phyloP scores from a whole-genome alignment of 2,113 vertebrate species.

The Cichladusa arquata region DNA sequence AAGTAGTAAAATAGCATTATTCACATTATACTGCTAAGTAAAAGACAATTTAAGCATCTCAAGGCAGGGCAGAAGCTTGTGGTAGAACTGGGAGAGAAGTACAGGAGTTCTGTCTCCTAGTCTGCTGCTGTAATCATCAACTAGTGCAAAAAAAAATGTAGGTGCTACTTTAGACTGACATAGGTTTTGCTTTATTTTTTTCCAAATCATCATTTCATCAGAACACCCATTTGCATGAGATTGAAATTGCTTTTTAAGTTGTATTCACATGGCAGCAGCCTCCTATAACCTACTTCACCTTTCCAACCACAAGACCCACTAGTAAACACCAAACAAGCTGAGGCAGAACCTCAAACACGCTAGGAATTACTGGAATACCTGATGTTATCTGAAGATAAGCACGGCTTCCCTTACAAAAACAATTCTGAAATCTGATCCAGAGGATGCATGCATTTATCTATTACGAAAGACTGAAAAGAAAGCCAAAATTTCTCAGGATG shows the following conservation, averaged over 20 bases:
- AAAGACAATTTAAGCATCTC: background rate
- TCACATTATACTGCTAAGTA: background rate
- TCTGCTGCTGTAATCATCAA: background rate
- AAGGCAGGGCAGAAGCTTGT: background rate
- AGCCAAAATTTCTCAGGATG: background rate
- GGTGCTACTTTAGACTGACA: background rate
- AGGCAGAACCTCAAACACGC: background rate
- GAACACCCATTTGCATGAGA: background rate
- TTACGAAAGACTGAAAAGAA: background rate
- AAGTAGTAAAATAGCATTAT: background rate
- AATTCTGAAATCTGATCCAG: slow-evolving; percentile 33
- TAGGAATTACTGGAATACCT: slow-evolving; percentile 13
- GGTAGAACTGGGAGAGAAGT: background rate
- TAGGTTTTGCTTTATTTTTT: background rate
- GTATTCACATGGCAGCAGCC: background rate
- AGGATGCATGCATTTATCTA: background rate
- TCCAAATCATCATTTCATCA: background rate
- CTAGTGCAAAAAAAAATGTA: background rate
- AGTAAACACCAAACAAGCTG: slow-evolving; percentile 12
- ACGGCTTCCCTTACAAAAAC: background rate
- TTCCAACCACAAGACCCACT: background rate
- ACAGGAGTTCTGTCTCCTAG: background rate
- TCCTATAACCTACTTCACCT: background rate
- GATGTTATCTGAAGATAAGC: background rate
- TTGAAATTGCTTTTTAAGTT: background rate